A percentile compares a stretch with the other conserved stretches of the same genome.
These are phyloP conservation scores for Xestia ashworthii DNA, from an alignment of 2,888 invertebrate genomes.

Conservation along the genomic window DNA sequence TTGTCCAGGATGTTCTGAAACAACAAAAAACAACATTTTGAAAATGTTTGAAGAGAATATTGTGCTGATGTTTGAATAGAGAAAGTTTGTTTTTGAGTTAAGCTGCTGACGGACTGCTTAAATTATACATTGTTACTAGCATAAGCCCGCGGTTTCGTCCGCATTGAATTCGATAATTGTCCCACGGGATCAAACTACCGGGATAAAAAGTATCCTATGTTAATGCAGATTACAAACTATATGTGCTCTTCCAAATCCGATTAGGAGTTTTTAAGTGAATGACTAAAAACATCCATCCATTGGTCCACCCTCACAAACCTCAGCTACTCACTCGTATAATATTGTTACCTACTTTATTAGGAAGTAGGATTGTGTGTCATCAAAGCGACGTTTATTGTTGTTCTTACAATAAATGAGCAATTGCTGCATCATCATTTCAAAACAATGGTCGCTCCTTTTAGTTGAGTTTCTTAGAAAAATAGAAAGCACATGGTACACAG, in stretches of 20 bases:
- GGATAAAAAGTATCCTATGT: too few relatives aligned
- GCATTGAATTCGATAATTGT: too few relatives aligned
- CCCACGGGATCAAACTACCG: too few relatives aligned
- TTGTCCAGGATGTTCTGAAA: slow-evolving; percentile 98
- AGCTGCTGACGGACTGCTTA: neutral
- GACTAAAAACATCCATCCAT: too few relatives aligned
- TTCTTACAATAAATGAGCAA: neutral
- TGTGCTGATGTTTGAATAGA: slow-evolving; percentile 27
- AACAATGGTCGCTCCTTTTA: neutral
- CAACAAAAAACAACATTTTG: slow-evolving; percentile 76
- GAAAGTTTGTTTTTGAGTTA: slow-evolving; percentile 32
- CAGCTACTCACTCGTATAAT: too few relatives aligned
- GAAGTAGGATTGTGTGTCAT: neutral
- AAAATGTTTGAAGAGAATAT: slow-evolving; percentile 22
- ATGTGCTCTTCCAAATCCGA: too few relatives aligned
- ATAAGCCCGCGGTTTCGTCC: too few relatives aligned
- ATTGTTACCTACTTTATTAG: too few relatives aligned
- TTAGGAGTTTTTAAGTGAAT: too few relatives aligned
- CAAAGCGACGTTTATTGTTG: neutral
- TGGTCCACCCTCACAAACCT: too few relatives aligned
- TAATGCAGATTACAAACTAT: too few relatives aligned
- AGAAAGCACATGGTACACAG: neutral
- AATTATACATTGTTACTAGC: neutral
- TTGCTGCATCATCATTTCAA: neutral
- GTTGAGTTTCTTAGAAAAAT: neutral